phyloP scores from a whole-genome alignment of 2,113 vertebrate genomes.

The Salvelinus fontinalis region DNA sequence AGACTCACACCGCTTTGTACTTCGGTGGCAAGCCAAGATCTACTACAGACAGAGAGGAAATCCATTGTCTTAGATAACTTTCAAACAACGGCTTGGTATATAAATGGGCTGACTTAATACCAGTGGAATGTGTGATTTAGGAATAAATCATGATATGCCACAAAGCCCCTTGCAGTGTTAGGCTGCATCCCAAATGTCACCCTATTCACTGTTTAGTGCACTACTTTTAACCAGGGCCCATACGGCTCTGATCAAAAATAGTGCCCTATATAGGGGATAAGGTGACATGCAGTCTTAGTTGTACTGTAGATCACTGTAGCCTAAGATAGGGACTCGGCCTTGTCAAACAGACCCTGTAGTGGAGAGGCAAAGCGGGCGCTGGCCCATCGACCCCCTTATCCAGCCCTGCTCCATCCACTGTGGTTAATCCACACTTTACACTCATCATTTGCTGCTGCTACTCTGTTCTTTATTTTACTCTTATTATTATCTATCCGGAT shows the following conservation, averaged over 20 bases:
- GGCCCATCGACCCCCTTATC: constrained; percentile 8
- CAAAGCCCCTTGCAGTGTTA: not conserved
- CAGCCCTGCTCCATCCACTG: constrained; percentile 42
- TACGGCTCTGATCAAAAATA: too few species aligned
- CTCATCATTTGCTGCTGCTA: too few species aligned
- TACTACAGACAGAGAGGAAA: constrained; percentile 7
- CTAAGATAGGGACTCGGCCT: constrained; percentile 23
- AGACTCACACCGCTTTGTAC: not conserved
- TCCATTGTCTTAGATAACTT: constrained; percentile 22
- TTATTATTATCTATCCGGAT: too few species aligned
- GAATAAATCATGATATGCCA: constrained; percentile 36
- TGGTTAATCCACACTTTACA: constrained; percentile 38
- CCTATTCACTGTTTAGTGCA: too few species aligned
- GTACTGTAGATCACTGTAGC: too few species aligned
- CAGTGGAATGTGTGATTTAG: constrained; percentile 32
- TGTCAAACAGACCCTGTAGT: constrained; percentile 54
- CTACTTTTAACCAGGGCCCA: too few species aligned
- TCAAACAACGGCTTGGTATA: constrained; percentile 25
- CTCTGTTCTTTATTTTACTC: too few species aligned
- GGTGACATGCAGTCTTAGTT: too few species aligned
- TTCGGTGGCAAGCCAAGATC: constrained; percentile 11
- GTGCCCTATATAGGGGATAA: too few species aligned
- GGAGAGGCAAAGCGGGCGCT: not conserved
- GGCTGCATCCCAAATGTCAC: too few species aligned
- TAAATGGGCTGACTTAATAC: constrained; percentile 41